A percentile compares a stretch with the other conserved stretches of the same genome.
Conservation (phyloP, 2,888 invertebrate genomes). For the Carabus problematicus region DNA sequence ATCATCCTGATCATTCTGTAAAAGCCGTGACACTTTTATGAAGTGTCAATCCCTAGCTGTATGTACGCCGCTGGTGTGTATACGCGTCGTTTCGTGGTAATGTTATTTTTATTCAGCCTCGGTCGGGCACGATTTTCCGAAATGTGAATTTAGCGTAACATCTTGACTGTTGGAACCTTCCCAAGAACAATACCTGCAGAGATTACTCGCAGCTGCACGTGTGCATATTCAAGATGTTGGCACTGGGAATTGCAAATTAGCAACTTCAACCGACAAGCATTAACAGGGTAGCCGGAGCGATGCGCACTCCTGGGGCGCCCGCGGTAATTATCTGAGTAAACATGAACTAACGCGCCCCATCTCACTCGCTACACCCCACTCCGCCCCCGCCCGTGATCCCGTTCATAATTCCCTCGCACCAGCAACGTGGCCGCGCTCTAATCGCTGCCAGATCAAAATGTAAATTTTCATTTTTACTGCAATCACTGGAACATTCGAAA, state of each 20-base stretch:
- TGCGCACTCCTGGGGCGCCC: slow-evolving; percentile 4
- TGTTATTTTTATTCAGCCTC: slow-evolving; percentile 10
- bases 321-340: slow-evolving; percentile 40
- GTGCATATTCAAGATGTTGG: slow-evolving; percentile 38
- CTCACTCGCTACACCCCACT: slow-evolving; percentile 1
- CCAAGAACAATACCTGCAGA: slow-evolving; percentile 38
- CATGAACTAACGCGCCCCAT: slow-evolving; percentile 26
- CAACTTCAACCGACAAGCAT: slow-evolving; percentile 32
- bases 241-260: slow-evolving; percentile 40
- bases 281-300: slow-evolving; percentile 18
- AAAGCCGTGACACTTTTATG: too few relatives aligned
- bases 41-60: too few relatives aligned
- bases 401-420: background rate
- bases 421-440: slow-evolving; percentile 9
- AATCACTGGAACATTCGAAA: slow-evolving; percentile 35
- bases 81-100: background rate
- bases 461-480: slow-evolving; percentile 43
- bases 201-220: slow-evolving; percentile 26
- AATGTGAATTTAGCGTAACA: slow-evolving; percentile 6
- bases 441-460: slow-evolving; percentile 27
- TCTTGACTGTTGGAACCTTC: slow-evolving; percentile 5
- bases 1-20: too few relatives aligned
- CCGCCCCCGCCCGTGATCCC: background rate
- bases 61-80: too few relatives aligned
- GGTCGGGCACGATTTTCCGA: slow-evolving; percentile 13